Evolutionary conservation across 2,888 invertebrate genomes (phyloP), one percentile per base, ranked within the genome.

Genomic region (Drepanosiphum platanoidis): DNA sequence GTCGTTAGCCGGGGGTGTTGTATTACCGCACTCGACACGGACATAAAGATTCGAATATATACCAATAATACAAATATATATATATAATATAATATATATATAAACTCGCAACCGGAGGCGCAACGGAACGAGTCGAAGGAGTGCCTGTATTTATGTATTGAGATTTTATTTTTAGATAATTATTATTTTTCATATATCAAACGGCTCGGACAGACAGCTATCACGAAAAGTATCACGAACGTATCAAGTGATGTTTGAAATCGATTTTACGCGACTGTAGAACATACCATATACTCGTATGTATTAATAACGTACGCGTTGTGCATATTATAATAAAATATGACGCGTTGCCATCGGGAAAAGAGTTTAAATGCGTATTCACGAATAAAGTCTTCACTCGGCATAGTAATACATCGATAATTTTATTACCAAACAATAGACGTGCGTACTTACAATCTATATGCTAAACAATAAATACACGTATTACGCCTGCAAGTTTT

Each of bases 91-190:
- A 11, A 11, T 42, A 42, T 7, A 42, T 42, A 42, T 7, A 7
- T 9, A 42, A 9, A 42, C 22, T 58, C 5, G n/a, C 3, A n/a
- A n/a, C 52, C 74, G 30, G 46, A 34, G 74, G 74, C 46, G 52
- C 52, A 27, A 34, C 30, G 42, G 42, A 72, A 42, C 42, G 42
- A 72, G 27, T 72, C 30, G 3, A 72, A 72, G 71, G 71, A 72
- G 71, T 72, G 71, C 71, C 71, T 72, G 18, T 7, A 27, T 58
- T n/a, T 58, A n/a, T 27, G 61, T 61, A 7, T 61, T 7, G 27
- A 61, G 22, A 61, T 75, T 75, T 75, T 58, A 1, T n/a, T 75
- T 75, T 52, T n/a, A 75, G 52, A 75, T 75, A 75, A 75, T 58
- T 75, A 75, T 75, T 52, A 75, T 58, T 61, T 61, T 75, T 75